Base-by-base conservation (phyloP, 2,888 invertebrate genomes). In the Villa cingulata region DNA sequence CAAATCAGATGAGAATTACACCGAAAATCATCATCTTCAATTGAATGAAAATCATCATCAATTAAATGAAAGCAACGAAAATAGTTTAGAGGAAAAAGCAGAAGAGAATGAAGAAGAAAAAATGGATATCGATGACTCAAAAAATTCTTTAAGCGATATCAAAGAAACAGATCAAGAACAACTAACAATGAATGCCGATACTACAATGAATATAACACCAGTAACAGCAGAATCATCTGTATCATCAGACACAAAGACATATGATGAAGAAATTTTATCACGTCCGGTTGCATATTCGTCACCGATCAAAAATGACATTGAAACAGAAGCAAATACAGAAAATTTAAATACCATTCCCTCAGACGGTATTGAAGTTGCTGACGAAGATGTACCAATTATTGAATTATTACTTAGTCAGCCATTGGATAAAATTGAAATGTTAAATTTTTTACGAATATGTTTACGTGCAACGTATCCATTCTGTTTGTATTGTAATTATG, bases 401-500 rank as follows among this genome's bases (percentile, higher is more conserved):
- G 86, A 87, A 58, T 64, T 88, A 43, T 78, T 81, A 53, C 70
- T 89, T 37, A 80, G 86, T 59, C 80, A 76, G 51, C 82, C 84
- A 16, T 62, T 88, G 53, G 86, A 87, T 60, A 82, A 77, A 64
- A 81, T 86, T 64, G 77, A 81, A 49, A 72, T 83, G 39, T 76
- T 81, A 57, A 75, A 81, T 51, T 72, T 88, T 51, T 62, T 88
- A 32, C 83, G 83, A 61, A 80, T 81, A 53, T 87, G 86, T 65
- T 70, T 88, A 44, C 72, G 75, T 53, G 75, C 78, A 15, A 83
- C 86, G 1, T 76, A 80, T 59, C 71, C 76, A 9, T 72, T 73
- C 51, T 90, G 90, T 63, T 77, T 87, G 48, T 90, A 86, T 64
- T 90, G 89, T 61, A 86, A 88, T 62, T 87, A 89, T 70, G 87